Conservation (phyloP, 1,140 invertebrate genomes). For the Daktulosphaira vitifoliae region DNA sequence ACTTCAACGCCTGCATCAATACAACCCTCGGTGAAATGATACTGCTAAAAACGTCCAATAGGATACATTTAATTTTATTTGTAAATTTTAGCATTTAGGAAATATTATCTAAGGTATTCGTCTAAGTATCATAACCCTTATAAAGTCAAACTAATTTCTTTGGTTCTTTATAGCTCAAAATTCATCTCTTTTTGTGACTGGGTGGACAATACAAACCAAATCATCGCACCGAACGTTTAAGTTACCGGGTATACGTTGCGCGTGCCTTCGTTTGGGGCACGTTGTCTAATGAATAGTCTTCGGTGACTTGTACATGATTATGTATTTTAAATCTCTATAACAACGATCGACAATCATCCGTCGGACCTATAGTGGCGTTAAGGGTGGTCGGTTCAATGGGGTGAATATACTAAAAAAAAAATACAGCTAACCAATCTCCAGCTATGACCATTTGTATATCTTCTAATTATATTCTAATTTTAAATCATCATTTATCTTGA, state of each 20-base stretch:
- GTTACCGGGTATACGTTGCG: slow-evolving; percentile 5
- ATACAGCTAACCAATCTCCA: not conserved
- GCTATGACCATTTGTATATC: slow-evolving; percentile 26
- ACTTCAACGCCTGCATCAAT: too few species aligned
- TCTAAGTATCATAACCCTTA: too few species aligned
- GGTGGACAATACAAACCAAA: too few species aligned
- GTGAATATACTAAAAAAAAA: slow-evolving; percentile 22
- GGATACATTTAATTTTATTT: too few species aligned
- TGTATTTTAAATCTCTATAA: slow-evolving; percentile 14
- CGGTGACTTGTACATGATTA: not conserved
- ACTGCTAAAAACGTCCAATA: too few species aligned
- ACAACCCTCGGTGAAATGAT: too few species aligned
- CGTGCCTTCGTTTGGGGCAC: slow-evolving; percentile 19
- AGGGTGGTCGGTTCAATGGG: slow-evolving; percentile 21
- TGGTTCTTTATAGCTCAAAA: too few species aligned
- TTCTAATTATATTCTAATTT: slow-evolving; percentile 34
- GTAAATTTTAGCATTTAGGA: too few species aligned
- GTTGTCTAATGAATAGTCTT: slow-evolving; percentile 26
- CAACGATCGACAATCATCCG: slow-evolving; percentile 8
- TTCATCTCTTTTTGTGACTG: too few species aligned
- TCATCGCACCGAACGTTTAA: slow-evolving; percentile 7
- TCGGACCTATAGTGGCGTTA: not conserved
- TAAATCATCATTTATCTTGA: slow-evolving; percentile 34
- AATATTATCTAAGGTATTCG: too few species aligned
- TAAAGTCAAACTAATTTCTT: too few species aligned